Evolutionary conservation across 2,797 vertebrate species (phyloP), one percentile per base, ranked within the genome.

Genomic region (Mus minutoides): DNA sequence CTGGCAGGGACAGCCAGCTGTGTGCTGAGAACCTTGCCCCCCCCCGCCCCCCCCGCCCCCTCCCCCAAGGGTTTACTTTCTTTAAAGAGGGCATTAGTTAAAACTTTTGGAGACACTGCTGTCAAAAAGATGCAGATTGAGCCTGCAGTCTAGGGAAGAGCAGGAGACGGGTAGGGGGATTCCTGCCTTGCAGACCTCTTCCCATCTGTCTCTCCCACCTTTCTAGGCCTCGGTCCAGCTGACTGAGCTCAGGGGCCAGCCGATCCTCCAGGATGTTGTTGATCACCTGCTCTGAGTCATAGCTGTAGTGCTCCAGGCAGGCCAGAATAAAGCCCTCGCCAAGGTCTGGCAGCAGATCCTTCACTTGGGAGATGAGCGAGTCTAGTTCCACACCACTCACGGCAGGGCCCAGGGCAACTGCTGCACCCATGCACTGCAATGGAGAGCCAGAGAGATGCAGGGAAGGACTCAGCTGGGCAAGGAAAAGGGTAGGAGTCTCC

Each of bases 261-360:
- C 98, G 99, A 34, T 99, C 99, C 97, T 99, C 99, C 86, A 99
- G 98, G 95, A 99, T 99, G 98, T 99, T 99, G 98, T 99, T 99
- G 98, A 99, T 99, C 91, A 99, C 99, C 92, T 99, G 98, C 98
- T 99, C 99, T 0, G 99, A 96, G 52, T 98, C 98, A 76, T 99
- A 99, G 96, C 96, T 26, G 52, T 99, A 99, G 97, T 99, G 99
- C 73, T 99, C 97, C 97, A 99, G 98, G 96, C 99, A 99, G 95
- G 99, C 99, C 98, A 99, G 97, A 97, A 99, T 98, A 97, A 99
- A 99, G 75, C 99, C 99, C 95, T 99, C 99, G 0, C 99, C 99
- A 0, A 99, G 96, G 26, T 99, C 99, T 0, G 99, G 99, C 71
- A 99, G 98, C 97, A 99, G 98, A 88, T 99, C 99, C 88, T 98